Conservation (phyloP, 2,113 vertebrate genomes). For the Cichladusa arquata region DNA sequence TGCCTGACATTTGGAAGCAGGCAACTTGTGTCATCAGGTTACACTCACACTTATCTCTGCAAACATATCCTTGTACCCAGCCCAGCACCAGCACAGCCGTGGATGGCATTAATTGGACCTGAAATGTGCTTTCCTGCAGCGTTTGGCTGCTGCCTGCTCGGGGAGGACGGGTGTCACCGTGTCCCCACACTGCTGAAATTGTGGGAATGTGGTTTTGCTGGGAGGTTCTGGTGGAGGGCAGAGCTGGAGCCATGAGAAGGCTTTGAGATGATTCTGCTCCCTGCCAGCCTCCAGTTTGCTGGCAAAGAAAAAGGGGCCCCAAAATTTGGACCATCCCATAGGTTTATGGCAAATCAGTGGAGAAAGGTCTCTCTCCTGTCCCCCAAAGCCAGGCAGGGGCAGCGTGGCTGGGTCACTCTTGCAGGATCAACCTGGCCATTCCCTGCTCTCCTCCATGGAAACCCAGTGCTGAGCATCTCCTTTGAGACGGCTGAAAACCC, state of each 20-base stretch:
- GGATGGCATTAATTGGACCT: conserved; percentile 48
- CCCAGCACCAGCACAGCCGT: neutral
- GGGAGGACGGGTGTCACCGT: neutral
- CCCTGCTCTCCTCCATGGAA: neutral
- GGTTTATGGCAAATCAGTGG: neutral
- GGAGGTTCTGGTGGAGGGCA: neutral
- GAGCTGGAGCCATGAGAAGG: neutral
- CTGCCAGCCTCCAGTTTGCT: too few relatives aligned
- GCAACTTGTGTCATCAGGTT: conserved; percentile 76
- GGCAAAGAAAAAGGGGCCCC: accelerated
- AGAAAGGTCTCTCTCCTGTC: neutral
- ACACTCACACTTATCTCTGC: conserved; percentile 67
- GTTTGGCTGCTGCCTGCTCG: neutral
- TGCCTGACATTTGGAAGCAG: conserved; percentile 72
- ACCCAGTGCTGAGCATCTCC: neutral
- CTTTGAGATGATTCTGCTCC: neutral
- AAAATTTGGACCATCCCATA: neutral
- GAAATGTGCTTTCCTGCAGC: conserved; percentile 15
- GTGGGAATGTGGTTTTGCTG: neutral
- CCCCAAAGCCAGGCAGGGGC: neutral
- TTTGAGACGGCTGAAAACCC: neutral
- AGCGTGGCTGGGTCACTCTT: accelerated
- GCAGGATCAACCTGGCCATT: neutral
- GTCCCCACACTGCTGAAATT: accelerated
- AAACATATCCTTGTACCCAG: conserved; percentile 63